Conservation (phyloP, 1,140 invertebrate species). For the Ptiloglossa arizonensis region DNA sequence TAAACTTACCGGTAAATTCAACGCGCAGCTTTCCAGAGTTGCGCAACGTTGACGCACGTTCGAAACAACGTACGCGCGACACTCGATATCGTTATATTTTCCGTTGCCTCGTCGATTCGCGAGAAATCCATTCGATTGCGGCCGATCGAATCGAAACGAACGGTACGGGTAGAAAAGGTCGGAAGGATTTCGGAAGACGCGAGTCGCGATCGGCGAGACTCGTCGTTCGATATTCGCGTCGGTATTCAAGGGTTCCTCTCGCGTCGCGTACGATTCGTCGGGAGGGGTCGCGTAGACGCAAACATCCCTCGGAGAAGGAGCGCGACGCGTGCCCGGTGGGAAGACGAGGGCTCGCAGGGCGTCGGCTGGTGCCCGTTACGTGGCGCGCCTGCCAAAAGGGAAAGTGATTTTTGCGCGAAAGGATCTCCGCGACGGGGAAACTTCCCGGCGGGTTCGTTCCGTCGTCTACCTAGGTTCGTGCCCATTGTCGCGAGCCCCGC, state of each 20-base stretch:
- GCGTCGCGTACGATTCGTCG: conserved; percentile 40
- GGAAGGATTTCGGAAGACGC: too few relatives aligned
- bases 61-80: too few relatives aligned
- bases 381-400: conserved; percentile 53
- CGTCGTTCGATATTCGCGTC: conserved; percentile 42
- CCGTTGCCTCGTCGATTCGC: too few relatives aligned
- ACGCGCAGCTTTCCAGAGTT: background rate
- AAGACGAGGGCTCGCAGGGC: conserved; percentile 11
- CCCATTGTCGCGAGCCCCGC: conserved; percentile 45
- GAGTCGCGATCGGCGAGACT: too few relatives aligned
- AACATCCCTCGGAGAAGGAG: conserved; percentile 2
- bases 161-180: too few relatives aligned
- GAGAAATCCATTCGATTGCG: too few relatives aligned
- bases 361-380: conserved; percentile 35
- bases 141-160: too few relatives aligned
- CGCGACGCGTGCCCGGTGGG: conserved; percentile 42
- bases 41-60: background rate
- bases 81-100: too few relatives aligned
- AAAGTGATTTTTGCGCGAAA: conserved; percentile 58
- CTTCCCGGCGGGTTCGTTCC: conserved; percentile 23
- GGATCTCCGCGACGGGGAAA: conserved; percentile 26
- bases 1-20: background rate
- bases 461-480: conserved; percentile 9
- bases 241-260: conserved; percentile 1
- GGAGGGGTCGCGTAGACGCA: conserved; percentile 39